A percentile compares a stretch with the other conserved stretches of the same genome.
Evolutionary conservation across 2,797 vertebrate species (phyloP).

Genomic region (Chelidonichthys spinosus): DNA sequence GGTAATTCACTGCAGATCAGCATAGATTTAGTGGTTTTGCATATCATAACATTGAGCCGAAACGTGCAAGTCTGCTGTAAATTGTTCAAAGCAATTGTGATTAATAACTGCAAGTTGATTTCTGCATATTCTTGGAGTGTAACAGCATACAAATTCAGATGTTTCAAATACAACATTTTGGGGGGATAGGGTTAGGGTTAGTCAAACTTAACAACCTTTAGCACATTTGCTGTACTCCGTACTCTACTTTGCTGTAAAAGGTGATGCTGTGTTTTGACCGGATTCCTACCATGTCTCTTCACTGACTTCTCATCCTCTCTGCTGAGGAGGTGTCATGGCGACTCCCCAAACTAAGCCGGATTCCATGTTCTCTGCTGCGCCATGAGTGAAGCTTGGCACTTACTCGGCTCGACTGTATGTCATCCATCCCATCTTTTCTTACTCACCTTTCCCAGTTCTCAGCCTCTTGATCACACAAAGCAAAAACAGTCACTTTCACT

Average conservation of each 20-base stretch:
- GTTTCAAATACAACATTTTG: neutral
- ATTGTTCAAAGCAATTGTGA: slow-evolving; percentile 13
- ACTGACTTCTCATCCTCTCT: slow-evolving; percentile 9
- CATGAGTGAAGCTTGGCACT: slow-evolving; percentile 6
- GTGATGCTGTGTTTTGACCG: neutral
- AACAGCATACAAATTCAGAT: neutral
- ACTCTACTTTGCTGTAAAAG: neutral
- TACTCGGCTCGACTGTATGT: neutral
- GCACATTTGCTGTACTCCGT: neutral
- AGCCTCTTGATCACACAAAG: slow-evolving; percentile 1
- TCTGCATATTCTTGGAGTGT: neutral
- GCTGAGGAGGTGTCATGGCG: slow-evolving; percentile 6
- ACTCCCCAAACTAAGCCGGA: slow-evolving; percentile 18
- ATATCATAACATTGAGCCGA: slow-evolving; percentile 7
- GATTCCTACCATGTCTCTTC: neutral
- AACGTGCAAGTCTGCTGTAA: slow-evolving; percentile 19
- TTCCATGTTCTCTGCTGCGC: slow-evolving; percentile 3
- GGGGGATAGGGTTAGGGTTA: too few relatives aligned
- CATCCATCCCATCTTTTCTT: slow-evolving; percentile 7
- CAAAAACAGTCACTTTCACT: slow-evolving; percentile 1
- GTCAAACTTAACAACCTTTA: neutral
- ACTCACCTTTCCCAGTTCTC: neutral
- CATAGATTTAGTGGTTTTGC: slow-evolving; percentile 30
- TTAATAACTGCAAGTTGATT: slow-evolving; percentile 18
- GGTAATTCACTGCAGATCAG: slow-evolving; percentile 21